A percentile compares a stretch with the other conserved stretches of the same genome.
These are phyloP conservation scores for Oenanthe melanoleuca DNA, from an alignment of 2,113 vertebrate species.

Conservation along the genomic window DNA sequence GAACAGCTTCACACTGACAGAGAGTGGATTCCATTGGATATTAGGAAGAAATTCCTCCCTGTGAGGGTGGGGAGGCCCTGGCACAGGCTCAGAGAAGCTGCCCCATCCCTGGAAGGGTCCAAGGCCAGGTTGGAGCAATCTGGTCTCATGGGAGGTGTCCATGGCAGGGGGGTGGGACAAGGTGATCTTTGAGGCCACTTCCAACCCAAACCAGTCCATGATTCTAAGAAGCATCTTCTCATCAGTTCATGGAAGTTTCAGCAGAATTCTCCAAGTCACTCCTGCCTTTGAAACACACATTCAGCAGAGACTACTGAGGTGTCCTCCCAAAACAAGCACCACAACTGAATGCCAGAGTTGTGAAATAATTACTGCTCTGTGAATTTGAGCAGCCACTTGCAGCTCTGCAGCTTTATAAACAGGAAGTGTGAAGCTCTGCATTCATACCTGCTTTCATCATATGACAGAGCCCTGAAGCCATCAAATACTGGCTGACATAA, in stretches of 20 bases:
- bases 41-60: background rate
- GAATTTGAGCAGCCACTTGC: background rate
- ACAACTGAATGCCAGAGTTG: conserved; percentile 1
- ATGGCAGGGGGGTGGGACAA: background rate
- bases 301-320: background rate
- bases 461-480: conserved; percentile 36
- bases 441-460: conserved; percentile 59
- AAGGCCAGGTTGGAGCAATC: background rate
- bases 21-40: background rate
- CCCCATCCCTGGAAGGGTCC: background rate
- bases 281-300: background rate
- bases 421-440: conserved; percentile 52
- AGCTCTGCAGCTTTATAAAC: conserved; percentile 51
- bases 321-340: conserved; percentile 35
- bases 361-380: conserved; percentile 62
- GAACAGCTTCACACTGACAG: background rate
- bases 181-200: background rate
- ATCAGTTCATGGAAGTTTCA: background rate
- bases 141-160: background rate
- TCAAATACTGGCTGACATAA: conserved; percentile 24
- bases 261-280: background rate
- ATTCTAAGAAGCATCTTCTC: background rate
- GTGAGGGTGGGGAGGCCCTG: background rate
- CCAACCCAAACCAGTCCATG: background rate
- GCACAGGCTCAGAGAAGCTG: background rate